Evolutionary conservation across 2,113 vertebrate genomes (phyloP).

Genomic region (Porphyrio hochstetteri): DNA sequence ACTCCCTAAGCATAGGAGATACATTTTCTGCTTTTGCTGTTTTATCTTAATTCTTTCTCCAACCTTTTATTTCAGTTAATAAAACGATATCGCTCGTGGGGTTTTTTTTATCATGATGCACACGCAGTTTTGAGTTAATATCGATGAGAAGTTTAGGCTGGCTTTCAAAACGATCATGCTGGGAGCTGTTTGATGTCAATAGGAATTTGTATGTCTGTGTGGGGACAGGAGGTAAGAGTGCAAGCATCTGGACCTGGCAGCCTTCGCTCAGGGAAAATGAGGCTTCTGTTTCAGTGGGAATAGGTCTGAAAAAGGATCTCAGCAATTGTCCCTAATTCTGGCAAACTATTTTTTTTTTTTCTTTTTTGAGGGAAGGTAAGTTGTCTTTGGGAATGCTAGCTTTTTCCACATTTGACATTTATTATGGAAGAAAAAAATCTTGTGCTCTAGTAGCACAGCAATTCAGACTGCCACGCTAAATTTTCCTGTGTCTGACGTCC

Average conservation of each 20-base stretch:
- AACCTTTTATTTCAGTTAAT: neutral
- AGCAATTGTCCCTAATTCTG: neutral
- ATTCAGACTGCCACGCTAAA: accelerated
- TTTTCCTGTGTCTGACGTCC: neutral
- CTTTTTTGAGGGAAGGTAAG: neutral
- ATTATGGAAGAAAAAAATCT: neutral
- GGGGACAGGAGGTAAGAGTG: neutral
- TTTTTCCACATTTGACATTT: neutral
- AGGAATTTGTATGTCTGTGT: neutral
- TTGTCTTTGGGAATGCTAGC: neutral
- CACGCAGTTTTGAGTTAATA: accelerated
- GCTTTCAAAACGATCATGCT: neutral
- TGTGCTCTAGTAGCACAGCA: accelerated
- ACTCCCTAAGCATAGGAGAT: neutral
- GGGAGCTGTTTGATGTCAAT: neutral
- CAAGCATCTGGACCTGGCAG: neutral
- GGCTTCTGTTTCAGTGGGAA: neutral
- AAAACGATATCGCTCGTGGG: accelerated
- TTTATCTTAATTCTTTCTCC: neutral
- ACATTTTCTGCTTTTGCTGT: neutral
- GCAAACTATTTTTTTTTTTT: neutral
- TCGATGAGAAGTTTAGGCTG: accelerated
- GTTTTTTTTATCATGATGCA: accelerated
- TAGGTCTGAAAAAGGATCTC: neutral
- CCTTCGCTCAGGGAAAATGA: accelerated